Evolutionary conservation across 2,113 vertebrate species (phyloP), one percentile per base, ranked within the genome.

Genomic region (Embiotoca jacksoni): DNA sequence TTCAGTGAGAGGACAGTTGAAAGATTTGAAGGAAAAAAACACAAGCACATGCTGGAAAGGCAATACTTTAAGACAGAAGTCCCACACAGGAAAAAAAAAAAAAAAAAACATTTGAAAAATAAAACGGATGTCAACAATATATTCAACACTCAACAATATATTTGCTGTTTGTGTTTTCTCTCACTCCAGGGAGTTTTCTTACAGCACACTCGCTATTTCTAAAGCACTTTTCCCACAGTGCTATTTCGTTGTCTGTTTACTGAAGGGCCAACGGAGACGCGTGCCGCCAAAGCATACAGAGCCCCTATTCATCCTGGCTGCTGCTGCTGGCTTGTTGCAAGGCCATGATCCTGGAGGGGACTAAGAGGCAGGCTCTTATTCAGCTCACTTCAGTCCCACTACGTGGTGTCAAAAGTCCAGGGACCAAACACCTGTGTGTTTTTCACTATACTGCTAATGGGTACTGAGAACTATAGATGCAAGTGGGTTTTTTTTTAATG

Each of bases 301-400:
- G 84, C 10, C 81, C 88, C 83, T 85, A 92, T 94, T 95, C 92
- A 93, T 90, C 47, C 66, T n/a, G 35, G 66, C 68, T 68, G 82
- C 33, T 67, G 82, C 35, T 65, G 72, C 78, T 85, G 85, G 71
- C 73, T 66, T 59, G 36, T 58, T 59, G 75, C 81, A 75, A 82
- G 75, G 79, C 84, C 72, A n/a, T 74, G 73, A 85, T 83, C 77
- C 88, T 78, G 69, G 23, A 78, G 60, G 76, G 69, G 61, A 84
- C 37, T 78, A 75, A 69, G 76, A 78, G 63, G 60, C n/a, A 11
- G 35, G 56, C 75, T 35, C 63, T 56, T 64, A 44, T 72, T 82
- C 54, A 39, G 30, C 35, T 36, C 46, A 52, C 56, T 64, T 63
- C 58, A 32, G 44, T 61, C 76, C 32, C 56, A 72, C 78, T 52